These are phyloP conservation scores for Clarias laeviceps DNA, from an alignment of 2,797 vertebrate species.

Conservation along the genomic window DNA sequence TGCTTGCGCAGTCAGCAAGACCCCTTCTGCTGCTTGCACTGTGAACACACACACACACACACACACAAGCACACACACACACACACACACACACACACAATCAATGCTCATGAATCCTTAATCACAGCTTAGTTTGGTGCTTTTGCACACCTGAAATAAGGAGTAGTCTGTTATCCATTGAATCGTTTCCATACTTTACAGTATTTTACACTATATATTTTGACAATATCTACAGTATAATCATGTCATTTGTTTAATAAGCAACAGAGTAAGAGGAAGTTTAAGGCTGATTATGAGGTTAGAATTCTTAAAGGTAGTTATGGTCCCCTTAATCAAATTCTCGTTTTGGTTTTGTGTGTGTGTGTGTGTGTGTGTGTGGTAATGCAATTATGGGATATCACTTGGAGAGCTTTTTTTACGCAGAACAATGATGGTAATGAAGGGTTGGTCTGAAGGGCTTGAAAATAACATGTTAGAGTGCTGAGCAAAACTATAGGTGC, in stretches of 20 bases:
- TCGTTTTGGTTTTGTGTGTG: not conserved
- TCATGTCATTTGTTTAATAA: not conserved
- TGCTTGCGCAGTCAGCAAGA: not conserved
- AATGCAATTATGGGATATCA: not conserved
- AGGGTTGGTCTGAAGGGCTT: not conserved
- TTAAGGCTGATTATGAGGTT: not conserved
- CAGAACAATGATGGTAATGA: not conserved
- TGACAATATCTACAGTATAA: not conserved
- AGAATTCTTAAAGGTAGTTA: not conserved
- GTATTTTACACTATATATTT: not conserved
- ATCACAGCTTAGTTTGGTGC: not conserved
- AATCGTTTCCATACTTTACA: not conserved
- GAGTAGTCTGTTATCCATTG: not conserved
- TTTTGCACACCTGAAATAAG: not conserved
- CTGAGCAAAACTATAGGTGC: constrained; percentile 13
- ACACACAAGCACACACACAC: not conserved
- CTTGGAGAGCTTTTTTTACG: not conserved
- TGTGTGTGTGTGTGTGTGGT: not conserved
- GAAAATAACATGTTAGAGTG: constrained; percentile 11
- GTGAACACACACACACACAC: constrained; percentile 2
- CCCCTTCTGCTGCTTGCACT: not conserved
- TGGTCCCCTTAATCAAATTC: not conserved
- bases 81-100: constrained; percentile 9
- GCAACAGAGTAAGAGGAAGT: not conserved
- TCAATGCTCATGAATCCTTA: not conserved